Percentiles rank a stretch among this genome's conserved stretches.
phyloP scores from a whole-genome alignment of 2,113 vertebrate species.

The Oreocharis arfaki region DNA sequence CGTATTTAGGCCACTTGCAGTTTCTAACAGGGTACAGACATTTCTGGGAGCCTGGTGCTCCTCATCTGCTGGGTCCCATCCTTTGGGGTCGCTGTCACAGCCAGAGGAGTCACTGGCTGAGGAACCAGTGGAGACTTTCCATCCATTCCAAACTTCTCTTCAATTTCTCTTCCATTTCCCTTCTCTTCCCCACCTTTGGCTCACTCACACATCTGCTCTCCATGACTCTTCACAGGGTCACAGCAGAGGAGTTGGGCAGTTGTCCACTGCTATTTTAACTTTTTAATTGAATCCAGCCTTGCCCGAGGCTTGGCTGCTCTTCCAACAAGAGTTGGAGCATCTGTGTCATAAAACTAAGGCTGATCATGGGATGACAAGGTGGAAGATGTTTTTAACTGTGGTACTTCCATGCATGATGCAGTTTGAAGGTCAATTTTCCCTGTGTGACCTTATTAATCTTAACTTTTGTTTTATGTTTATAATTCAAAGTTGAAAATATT shows the following conservation, averaged over 20 bases:
- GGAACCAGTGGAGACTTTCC: background rate
- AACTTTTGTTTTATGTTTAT: background rate
- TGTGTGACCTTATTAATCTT: background rate
- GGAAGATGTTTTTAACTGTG: background rate
- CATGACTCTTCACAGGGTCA: background rate
- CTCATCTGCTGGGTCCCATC: background rate
- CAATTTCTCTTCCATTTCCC: background rate
- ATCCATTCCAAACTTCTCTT: background rate
- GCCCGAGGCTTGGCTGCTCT: background rate
- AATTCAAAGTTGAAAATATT: background rate
- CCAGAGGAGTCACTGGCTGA: accelerated
- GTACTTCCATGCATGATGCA: background rate
- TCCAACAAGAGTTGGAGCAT: background rate
- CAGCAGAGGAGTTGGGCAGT: background rate
- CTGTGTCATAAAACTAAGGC: background rate
- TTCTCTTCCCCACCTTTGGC: background rate
- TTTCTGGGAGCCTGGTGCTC: background rate
- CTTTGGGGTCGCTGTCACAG: background rate
- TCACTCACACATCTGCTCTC: background rate
- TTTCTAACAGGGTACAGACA: background rate
- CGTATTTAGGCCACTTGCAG: background rate
- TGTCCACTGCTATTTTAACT: background rate
- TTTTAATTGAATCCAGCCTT: background rate
- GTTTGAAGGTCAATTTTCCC: background rate
- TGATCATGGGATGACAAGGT: background rate